Evolutionary conservation across 2,888 invertebrate genomes (phyloP).

Genomic region (Lamproptera curius): DNA sequence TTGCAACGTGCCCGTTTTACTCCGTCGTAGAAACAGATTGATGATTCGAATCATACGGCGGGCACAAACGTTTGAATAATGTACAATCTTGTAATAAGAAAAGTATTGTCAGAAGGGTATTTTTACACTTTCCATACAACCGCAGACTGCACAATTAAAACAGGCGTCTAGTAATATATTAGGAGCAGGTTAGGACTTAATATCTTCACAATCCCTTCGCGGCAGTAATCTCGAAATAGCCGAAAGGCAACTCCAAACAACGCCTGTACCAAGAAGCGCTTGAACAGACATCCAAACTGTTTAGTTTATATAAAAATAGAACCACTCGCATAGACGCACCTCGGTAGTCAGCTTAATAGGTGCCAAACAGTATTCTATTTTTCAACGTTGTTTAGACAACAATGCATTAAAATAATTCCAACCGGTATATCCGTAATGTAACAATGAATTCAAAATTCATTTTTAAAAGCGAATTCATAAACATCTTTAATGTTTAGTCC

Average conservation of each 20-base stretch:
- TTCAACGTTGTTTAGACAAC: slow-evolving; percentile 58
- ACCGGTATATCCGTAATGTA: too few relatives aligned
- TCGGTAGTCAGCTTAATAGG: slow-evolving; percentile 30
- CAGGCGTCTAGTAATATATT: slow-evolving; percentile 31
- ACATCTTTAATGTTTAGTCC: too few relatives aligned
- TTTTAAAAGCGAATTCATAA: too few relatives aligned
- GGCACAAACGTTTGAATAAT: too few relatives aligned
- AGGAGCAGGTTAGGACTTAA: slow-evolving; percentile 34
- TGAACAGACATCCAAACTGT: slow-evolving; percentile 55
- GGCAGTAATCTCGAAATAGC: slow-evolving; percentile 53
- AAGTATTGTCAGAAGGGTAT: too few relatives aligned
- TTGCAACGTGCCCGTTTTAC: not conserved
- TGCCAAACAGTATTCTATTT: slow-evolving; percentile 32
- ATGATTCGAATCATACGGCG: not conserved
- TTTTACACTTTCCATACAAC: too few relatives aligned
- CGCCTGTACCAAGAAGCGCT: slow-evolving; percentile 55
- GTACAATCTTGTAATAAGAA: too few relatives aligned
- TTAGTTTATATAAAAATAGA: slow-evolving; percentile 65
- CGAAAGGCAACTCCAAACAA: slow-evolving; percentile 45
- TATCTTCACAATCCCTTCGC: slow-evolving; percentile 43
- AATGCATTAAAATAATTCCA: slow-evolving; percentile 58
- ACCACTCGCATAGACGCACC: slow-evolving; percentile 44
- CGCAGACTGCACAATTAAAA: slow-evolving; percentile 3
- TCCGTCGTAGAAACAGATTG: not conserved
- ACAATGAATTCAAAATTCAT: too few relatives aligned